Percentiles rank a stretch among this genome's conserved stretches.
Evolutionary conservation across 2,888 invertebrate genomes (phyloP).

Genomic region (Cheilosia urbana): DNA sequence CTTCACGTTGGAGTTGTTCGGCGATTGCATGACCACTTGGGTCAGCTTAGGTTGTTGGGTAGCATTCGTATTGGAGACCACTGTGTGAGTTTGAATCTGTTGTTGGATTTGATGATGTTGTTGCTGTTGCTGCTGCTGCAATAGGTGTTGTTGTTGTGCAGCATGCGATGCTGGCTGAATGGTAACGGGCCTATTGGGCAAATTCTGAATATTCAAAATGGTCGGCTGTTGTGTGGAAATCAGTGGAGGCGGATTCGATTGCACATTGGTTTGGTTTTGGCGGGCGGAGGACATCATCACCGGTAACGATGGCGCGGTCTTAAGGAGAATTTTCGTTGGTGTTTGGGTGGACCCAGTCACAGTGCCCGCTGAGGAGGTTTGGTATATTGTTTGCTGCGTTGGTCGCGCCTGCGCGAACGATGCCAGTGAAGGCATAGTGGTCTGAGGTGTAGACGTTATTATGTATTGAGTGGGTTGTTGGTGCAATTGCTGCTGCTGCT

Average conservation of each 20-base stretch:
- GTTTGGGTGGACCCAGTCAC: slow-evolving; percentile 79
- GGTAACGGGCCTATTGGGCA: slow-evolving; percentile 83
- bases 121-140: slow-evolving; percentile 82
- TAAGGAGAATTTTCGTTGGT: slow-evolving; percentile 83
- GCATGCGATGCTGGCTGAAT: slow-evolving; percentile 83
- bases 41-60: slow-evolving; percentile 83
- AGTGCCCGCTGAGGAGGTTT: slow-evolving; percentile 78
- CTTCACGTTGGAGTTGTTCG: slow-evolving; percentile 80
- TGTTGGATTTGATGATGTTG: slow-evolving; percentile 78
- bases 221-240: slow-evolving; percentile 82
- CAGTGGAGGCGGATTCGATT: slow-evolving; percentile 82
- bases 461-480: slow-evolving; percentile 80
- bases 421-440: slow-evolving; percentile 81
- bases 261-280: slow-evolving; percentile 78
- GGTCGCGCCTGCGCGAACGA: slow-evolving; percentile 81
- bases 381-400: slow-evolving; percentile 81
- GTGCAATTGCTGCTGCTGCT: slow-evolving; percentile 45
- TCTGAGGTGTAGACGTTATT: slow-evolving; percentile 80
- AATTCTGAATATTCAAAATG: slow-evolving; percentile 82
- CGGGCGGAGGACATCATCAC: slow-evolving; percentile 81
- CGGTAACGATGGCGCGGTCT: slow-evolving; percentile 82
- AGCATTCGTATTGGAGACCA: slow-evolving; percentile 82
- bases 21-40: slow-evolving; percentile 82
- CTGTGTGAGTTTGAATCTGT: slow-evolving; percentile 81
- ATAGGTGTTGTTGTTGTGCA: slow-evolving; percentile 82